Evolutionary conservation across 2,113 vertebrate species (phyloP).

Genomic region (Paradoxurus hermaphroditus): DNA sequence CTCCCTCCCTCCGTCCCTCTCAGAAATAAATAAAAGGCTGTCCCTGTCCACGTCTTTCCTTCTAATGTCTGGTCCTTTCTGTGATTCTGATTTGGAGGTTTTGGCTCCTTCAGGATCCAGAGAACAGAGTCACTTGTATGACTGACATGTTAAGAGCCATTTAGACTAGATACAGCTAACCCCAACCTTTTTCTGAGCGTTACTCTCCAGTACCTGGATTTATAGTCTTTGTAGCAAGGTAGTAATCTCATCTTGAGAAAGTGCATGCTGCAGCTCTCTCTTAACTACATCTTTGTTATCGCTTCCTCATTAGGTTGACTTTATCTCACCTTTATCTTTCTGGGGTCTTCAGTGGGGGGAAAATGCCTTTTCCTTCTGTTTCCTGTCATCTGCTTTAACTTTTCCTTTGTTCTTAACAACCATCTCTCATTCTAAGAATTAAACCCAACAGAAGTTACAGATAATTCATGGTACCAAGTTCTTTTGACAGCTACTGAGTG

Average conservation of each 20-base stretch:
- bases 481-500: neutral
- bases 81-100: neutral
- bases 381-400: neutral
- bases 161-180: neutral
- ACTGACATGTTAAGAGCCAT: neutral
- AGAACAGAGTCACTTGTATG: neutral
- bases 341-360: neutral
- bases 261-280: neutral
- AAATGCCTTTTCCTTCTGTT: neutral
- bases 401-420: neutral
- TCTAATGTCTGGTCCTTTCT: neutral
- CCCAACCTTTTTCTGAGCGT: neutral
- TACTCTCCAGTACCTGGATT: neutral
- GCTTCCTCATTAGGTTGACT: neutral
- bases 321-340: neutral
- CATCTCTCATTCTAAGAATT: conserved; percentile 26
- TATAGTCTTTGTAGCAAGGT: neutral
- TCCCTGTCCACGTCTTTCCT: neutral
- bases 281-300: neutral
- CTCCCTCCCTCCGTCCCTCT: no score
- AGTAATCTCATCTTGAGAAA: neutral
- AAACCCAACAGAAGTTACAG: neutral
- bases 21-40: neutral
- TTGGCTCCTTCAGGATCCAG: neutral
- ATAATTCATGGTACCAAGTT: neutral